Evolutionary conservation across 2,797 vertebrate species (phyloP).

Genomic region (Eulemur coronatus): DNA sequence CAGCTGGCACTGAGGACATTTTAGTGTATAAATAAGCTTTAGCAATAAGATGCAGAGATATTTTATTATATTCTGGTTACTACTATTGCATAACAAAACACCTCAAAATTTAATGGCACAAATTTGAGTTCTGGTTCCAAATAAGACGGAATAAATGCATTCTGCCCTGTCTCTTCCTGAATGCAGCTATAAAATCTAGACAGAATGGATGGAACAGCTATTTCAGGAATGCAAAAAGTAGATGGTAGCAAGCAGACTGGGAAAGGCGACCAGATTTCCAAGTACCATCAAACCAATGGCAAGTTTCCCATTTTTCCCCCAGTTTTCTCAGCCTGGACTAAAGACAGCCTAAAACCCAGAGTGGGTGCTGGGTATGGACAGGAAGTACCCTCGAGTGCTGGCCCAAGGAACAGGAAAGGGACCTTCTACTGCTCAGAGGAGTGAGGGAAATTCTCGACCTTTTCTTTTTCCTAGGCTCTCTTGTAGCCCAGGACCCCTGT

Average conservation of each 20-base stretch:
- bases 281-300: background rate
- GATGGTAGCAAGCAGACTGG: background rate
- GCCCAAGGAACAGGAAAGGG: background rate
- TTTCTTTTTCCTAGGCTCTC: background rate
- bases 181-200: background rate
- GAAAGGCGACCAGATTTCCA: background rate
- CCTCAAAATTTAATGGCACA: background rate
- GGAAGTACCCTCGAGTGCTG: background rate
- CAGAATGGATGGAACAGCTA: background rate
- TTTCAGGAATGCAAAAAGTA: background rate
- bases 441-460: background rate
- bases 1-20: slow-evolving; percentile 98
- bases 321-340: background rate
- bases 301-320: background rate
- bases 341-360: background rate
- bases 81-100: slow-evolving; percentile 82
- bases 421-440: background rate
- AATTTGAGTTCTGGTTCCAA: background rate
- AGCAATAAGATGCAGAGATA: slow-evolving; percentile 95
- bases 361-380: background rate
- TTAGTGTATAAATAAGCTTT: slow-evolving; percentile 91
- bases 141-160: background rate
- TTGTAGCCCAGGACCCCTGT: background rate
- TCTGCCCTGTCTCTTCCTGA: background rate
- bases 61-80: slow-evolving; percentile 97